Percentiles rank a stretch among this genome's conserved stretches.
Evolutionary conservation across 2,113 vertebrate genomes (phyloP).

Genomic region (Probosciger aterrimus): DNA sequence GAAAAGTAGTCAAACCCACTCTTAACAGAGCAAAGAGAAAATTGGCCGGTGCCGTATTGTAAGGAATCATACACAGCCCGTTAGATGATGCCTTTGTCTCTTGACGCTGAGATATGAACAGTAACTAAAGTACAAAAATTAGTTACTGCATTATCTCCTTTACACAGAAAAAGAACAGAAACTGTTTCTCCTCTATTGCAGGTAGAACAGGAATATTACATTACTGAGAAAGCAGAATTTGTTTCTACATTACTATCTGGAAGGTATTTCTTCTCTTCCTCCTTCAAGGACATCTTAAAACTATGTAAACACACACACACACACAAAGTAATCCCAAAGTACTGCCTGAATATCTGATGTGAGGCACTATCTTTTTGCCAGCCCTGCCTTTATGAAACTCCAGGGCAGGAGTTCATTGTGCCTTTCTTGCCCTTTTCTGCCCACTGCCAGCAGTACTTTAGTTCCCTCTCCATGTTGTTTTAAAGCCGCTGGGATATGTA

Average conservation of each 20-base stretch:
- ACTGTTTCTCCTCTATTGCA: neutral
- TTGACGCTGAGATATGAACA: neutral
- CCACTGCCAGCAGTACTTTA: neutral
- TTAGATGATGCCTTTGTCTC: neutral
- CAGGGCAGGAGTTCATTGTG: neutral
- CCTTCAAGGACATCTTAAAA: neutral
- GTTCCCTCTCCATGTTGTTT: neutral
- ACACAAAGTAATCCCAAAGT: neutral
- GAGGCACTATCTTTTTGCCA: neutral
- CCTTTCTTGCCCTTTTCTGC: neutral
- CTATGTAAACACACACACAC: neutral
- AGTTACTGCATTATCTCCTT: neutral
- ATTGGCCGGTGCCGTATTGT: constrained; percentile 36
- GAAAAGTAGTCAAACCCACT: neutral
- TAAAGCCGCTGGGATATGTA: neutral
- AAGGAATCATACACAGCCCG: neutral
- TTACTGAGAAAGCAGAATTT: neutral
- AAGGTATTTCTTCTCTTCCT: neutral
- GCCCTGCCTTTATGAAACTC: neutral
- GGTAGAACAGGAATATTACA: neutral
- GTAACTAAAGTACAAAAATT: neutral
- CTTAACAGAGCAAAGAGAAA: constrained; percentile 16
- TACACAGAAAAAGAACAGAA: neutral
- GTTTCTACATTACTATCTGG: neutral
- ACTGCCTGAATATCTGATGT: neutral